Percentiles rank a stretch among this genome's conserved stretches.
phyloP scores from a whole-genome alignment of 2,113 vertebrate species.

The Okapia johnstoni region DNA sequence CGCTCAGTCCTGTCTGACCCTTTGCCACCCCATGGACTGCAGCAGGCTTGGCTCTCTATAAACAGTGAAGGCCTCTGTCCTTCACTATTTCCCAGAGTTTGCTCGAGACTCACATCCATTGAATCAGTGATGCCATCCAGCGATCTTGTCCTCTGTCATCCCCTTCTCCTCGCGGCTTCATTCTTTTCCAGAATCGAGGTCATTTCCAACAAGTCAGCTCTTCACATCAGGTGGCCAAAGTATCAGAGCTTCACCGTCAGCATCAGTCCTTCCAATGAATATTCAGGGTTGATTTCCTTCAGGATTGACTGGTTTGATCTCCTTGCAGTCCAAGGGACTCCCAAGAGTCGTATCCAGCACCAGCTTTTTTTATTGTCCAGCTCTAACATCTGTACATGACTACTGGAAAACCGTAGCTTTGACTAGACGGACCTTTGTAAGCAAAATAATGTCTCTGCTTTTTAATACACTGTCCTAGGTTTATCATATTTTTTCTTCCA shows the following conservation, averaged over 20 bases:
- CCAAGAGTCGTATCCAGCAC: not conserved
- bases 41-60: not conserved
- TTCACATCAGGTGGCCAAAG: not conserved
- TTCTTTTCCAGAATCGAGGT: not conserved
- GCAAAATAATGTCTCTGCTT: not conserved
- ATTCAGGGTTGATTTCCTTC: not conserved
- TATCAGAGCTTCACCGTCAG: not conserved
- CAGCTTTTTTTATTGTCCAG: not conserved
- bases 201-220: not conserved
- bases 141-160: not conserved
- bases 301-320: not conserved
- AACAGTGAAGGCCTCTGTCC: not conserved
- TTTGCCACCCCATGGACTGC: not conserved
- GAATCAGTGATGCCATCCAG: not conserved
- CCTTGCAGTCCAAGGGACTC: not conserved
- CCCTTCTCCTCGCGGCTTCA: not conserved
- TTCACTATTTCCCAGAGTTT: not conserved
- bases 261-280: not conserved
- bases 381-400: not conserved
- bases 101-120: not conserved
- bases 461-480: not conserved
- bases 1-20: not conserved
- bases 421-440: not conserved
- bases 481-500: not conserved
- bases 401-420: not conserved